phyloP scores from a whole-genome alignment of 2,113 vertebrate species.

The Rhineura floridana region DNA sequence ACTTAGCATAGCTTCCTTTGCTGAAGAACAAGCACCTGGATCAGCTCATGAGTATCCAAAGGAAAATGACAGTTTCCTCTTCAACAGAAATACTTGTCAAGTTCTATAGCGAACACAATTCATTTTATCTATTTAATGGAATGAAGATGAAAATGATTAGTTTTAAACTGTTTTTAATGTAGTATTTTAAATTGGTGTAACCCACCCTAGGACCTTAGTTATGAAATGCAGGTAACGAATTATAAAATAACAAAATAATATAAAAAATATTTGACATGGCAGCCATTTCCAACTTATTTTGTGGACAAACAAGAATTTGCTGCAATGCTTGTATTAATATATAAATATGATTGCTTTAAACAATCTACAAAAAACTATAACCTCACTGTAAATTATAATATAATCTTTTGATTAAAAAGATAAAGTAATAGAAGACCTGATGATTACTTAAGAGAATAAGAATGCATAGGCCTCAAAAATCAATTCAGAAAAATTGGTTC shows the following conservation, averaged over 20 bases:
- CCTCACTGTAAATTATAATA: neutral
- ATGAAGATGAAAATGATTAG: too few species aligned
- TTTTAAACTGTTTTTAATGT: too few species aligned
- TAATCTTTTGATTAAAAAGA: neutral
- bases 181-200: too few species aligned
- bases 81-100: slow-evolving; percentile 35
- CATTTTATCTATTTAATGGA: neutral
- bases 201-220: too few species aligned
- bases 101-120: rapidly evolving
- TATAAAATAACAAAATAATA: neutral
- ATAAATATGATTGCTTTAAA: neutral
- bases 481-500: neutral
- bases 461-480: neutral
- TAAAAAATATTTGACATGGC: neutral
- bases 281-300: neutral
- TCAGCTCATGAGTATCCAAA: slow-evolving; percentile 72
- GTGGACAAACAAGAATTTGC: neutral
- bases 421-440: neutral
- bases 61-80: slow-evolving; percentile 60
- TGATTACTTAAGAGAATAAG: neutral
- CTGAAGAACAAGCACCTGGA: slow-evolving; percentile 72
- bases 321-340: neutral
- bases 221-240: too few species aligned
- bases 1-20: slow-evolving; percentile 46
- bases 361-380: neutral